A percentile compares a stretch with the other conserved stretches of the same genome.
phyloP scores from a whole-genome alignment of 2,888 invertebrate species.

The Rhagophthalmus giganteus region DNA sequence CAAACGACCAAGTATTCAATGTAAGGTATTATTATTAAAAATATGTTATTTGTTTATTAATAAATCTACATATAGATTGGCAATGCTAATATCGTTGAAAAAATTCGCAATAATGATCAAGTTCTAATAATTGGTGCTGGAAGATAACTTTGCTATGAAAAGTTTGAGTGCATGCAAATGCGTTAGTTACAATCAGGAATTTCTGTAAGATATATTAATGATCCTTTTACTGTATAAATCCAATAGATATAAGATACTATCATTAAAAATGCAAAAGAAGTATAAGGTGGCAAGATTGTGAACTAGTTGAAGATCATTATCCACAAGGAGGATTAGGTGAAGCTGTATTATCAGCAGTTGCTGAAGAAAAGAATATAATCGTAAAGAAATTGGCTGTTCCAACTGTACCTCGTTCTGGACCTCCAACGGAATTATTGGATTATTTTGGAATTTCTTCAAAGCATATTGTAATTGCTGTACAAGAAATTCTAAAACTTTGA shows the following conservation, averaged over 20 bases:
- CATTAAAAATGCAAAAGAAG: slow-evolving; percentile 73
- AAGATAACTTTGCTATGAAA: slow-evolving; percentile 90
- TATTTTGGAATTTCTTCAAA: slow-evolving; percentile 86
- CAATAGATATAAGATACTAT: slow-evolving; percentile 83
- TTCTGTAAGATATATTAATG: slow-evolving; percentile 81
- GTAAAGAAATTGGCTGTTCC: slow-evolving; percentile 81
- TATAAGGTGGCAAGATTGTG: slow-evolving; percentile 79
- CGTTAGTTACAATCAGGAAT: slow-evolving; percentile 72
- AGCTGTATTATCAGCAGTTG: slow-evolving; percentile 83
- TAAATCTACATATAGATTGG: slow-evolving; percentile 71
- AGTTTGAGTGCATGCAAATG: slow-evolving; percentile 81
- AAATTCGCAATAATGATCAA: slow-evolving; percentile 74
- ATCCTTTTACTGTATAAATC: slow-evolving; percentile 97
- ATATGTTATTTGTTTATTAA: no score
- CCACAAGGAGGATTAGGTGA: slow-evolving; percentile 95
- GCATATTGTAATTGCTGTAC: slow-evolving; percentile 74
- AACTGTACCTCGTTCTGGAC: slow-evolving; percentile 90
- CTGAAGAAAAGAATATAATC: slow-evolving; percentile 68
- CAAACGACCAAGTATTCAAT: slow-evolving; percentile 79
- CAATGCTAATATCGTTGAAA: slow-evolving; percentile 77
- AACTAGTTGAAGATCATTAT: slow-evolving; percentile 98
- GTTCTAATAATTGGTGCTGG: slow-evolving; percentile 91
- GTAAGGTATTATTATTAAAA: no score
- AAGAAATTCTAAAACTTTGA: slow-evolving; percentile 60
- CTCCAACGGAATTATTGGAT: slow-evolving; percentile 82